Evolutionary conservation across 2,888 invertebrate species (phyloP), one percentile per base, ranked within the genome.

Genomic region (Tineola bisselliella): DNA sequence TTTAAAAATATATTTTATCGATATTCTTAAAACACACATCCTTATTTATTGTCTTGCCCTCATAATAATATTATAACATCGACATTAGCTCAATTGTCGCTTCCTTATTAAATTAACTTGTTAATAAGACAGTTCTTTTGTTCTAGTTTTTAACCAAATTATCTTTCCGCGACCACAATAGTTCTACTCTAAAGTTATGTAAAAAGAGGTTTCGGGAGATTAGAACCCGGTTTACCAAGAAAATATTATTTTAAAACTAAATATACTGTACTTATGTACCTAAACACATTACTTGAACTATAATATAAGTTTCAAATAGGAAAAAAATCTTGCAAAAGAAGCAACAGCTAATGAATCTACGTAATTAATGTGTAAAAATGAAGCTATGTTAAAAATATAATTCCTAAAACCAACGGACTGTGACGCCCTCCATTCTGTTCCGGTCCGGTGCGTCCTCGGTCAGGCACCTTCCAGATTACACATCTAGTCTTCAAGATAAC

Each of bases 31-130:
- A 10, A 38, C 3, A 3, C 10, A 38, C 38, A 38, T 38, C 38
- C 10, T 10, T 38, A 38, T 38, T 3, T 38, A 38, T 38, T n/a
- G n/a, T 38, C 10, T 38, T 12, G 5, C 38, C 38, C 38, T n/a
- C 38, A 38, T 6, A 38, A 4, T 2, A 38, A 4, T 6, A 25
- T n/a, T 10, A 38, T 6, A 38, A 3, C 38, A 38, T 38, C 38
- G 38, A 38, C 38, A 48, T 67, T 81, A 79, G 81, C 79, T 77
- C 80, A 84, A 84, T 84, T 81, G 80, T 74, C 79, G 66, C 74
- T 81, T 84, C 84, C 84, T 83, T 69, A 77, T 81, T 81, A 71
- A 66, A 73, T 70, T 71, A 72, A 68, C 64, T 66, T 63, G 61
- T 30, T 38, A 61, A 15, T 60, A 59, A 56, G 58, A 30, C 31